phyloP scores from a whole-genome alignment of 2,888 invertebrate genomes.

The Andrena trimmerana region DNA sequence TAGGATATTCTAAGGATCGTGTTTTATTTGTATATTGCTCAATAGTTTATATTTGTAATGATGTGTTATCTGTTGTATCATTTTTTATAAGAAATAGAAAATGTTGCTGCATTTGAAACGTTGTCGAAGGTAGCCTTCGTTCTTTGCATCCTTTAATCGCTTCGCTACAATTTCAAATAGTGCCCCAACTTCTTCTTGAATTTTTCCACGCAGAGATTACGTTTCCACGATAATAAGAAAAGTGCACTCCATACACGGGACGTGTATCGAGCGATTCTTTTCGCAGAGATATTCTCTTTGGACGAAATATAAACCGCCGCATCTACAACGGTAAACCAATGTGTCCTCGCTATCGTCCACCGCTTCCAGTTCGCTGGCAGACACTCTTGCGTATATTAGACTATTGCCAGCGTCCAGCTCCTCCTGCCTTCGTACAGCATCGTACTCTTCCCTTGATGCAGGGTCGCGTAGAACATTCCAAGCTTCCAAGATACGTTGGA shows the following conservation, averaged over 20 bases:
- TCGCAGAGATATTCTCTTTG: slow-evolving; percentile 81
- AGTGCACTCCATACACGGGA: slow-evolving; percentile 90
- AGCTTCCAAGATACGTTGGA: slow-evolving; percentile 89
- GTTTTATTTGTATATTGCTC: slow-evolving; percentile 85
- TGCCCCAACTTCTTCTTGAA: not conserved
- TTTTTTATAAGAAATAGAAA: slow-evolving; percentile 85
- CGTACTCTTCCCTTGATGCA: slow-evolving; percentile 88
- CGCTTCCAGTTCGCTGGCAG: slow-evolving; percentile 85
- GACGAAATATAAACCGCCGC: slow-evolving; percentile 88
- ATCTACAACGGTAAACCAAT: slow-evolving; percentile 89
- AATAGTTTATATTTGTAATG: slow-evolving; percentile 85
- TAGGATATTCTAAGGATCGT: slow-evolving; percentile 80
- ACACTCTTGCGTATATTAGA: slow-evolving; percentile 88
- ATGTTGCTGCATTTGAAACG: slow-evolving; percentile 84
- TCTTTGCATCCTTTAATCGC: not conserved
- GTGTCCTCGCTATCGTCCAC: slow-evolving; percentile 81
- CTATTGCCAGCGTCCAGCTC: slow-evolving; percentile 86
- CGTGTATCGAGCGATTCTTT: slow-evolving; percentile 73
- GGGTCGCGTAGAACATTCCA: slow-evolving; percentile 90
- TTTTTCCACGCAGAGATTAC: slow-evolving; percentile 10
- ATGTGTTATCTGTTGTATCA: slow-evolving; percentile 85
- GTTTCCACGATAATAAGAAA: slow-evolving; percentile 88
- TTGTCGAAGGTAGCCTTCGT: not conserved
- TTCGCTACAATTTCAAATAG: not conserved
- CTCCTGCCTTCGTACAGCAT: slow-evolving; percentile 87